Evolutionary conservation across 2,113 vertebrate species (phyloP), one percentile per base, ranked within the genome.

Genomic region (Sakesphorus luctuosus): DNA sequence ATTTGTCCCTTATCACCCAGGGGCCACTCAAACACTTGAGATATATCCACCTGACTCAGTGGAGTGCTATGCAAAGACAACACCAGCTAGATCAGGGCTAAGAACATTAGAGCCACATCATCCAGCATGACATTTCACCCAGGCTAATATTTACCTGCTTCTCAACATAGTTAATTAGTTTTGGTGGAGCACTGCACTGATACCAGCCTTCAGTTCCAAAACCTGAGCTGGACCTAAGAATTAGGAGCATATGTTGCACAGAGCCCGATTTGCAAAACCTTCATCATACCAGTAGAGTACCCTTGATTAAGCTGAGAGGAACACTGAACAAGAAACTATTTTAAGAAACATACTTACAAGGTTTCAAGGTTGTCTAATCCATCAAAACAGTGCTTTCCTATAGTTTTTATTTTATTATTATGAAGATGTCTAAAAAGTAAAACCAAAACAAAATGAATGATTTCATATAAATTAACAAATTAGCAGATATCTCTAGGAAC

Each of bases 301-400:
- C 46, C 29, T 67, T 4, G 17, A 87, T 44, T 59, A 77, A 38
- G 7, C 20, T 46, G 83, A 61, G 50, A 91, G 23, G 62, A 86
- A 92, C 55, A 43, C 47, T 16, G 33, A 67, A 47, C 16, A 56
- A 43, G 1, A 2, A 40, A 63, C 67, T 50, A 52, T 44, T 63
- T 61, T 65, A 90, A 74, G 62, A 55, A 88, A 43, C 8, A n/a
- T 93, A 99, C 99, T 99, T 97, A 99, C 99, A 99, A 97, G 10
- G 99, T 99, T 97, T 99, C 99, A 84, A 99, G 98, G 97, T 99
- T 99, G 90, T 99, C 98, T 58, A 99, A 98, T 87, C 99, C 99
- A 92, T 98, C 97, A 95, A 99, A 99, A 92, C 99, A 99, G 92
- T 98, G 98, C 62, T 97, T 98, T 89, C 98, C 98, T 67, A 99